A percentile compares a stretch with the other conserved stretches of the same genome.
These are phyloP conservation scores for Agriotes lineatus DNA, from an alignment of 2,888 invertebrate genomes.

Conservation along the genomic window DNA sequence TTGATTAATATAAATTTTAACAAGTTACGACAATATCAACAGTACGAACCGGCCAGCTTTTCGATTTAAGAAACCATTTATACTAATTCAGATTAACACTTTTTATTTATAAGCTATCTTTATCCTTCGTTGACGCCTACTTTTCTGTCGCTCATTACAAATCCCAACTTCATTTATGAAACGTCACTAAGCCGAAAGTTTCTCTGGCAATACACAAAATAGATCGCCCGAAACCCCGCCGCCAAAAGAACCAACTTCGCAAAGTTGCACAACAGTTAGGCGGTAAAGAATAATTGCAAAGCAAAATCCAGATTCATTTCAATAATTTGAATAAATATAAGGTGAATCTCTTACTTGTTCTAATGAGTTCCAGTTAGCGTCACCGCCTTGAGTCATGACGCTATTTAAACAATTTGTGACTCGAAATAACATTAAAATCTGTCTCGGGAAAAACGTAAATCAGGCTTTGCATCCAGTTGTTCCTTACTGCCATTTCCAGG, in stretches of 20 bases:
- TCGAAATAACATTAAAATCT: constrained; percentile 69
- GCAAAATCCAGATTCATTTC: constrained; percentile 63
- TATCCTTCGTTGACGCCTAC: too few species aligned
- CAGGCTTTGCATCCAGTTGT: constrained; percentile 64
- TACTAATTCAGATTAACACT: too few species aligned
- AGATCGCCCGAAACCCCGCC: too few species aligned
- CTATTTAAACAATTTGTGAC: constrained; percentile 71
- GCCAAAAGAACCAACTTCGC: constrained; percentile 1
- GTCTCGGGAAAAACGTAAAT: constrained; percentile 67
- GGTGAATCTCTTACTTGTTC: constrained; percentile 64
- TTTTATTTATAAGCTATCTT: too few species aligned
- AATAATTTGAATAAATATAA: constrained; percentile 68
- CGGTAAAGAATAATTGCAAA: constrained; percentile 32
- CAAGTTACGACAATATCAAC: too few species aligned
- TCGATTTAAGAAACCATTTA: too few species aligned
- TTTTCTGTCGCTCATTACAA: too few species aligned
- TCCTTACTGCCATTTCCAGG: constrained; percentile 41
- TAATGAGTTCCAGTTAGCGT: constrained; percentile 68
- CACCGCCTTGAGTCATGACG: constrained; percentile 68
- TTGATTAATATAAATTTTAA: too few species aligned
- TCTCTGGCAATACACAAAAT: too few species aligned
- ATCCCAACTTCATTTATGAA: too few species aligned
- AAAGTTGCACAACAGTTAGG: constrained; percentile 24
- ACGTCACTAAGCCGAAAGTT: too few species aligned
- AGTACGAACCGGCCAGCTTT: too few species aligned